A percentile compares a stretch with the other conserved stretches of the same genome.
phyloP scores from a whole-genome alignment of 2,888 invertebrate species.

The Bimastos eiseni region DNA sequence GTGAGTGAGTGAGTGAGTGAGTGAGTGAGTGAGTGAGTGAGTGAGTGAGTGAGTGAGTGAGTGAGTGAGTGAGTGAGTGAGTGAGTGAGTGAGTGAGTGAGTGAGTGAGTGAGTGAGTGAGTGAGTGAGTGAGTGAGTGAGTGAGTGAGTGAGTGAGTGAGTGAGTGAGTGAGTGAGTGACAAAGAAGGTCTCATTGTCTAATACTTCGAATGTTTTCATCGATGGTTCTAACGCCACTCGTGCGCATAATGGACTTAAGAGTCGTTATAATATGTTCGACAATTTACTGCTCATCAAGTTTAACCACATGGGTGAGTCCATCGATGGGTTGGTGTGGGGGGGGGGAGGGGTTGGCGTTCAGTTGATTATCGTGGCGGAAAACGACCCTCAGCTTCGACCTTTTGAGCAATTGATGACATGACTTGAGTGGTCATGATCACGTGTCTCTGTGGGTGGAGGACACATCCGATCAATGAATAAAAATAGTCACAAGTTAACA shows the following conservation, averaged over 20 bases:
- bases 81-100: too few relatives aligned
- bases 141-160: conserved; percentile 40
- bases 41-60: conserved; percentile 37
- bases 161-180: conserved; percentile 41
- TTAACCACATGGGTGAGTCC: not conserved
- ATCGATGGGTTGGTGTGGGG: too few relatives aligned
- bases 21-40: conserved; percentile 33
- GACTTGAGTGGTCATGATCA: not conserved
- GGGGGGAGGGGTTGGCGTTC: too few relatives aligned
- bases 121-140: conserved; percentile 35
- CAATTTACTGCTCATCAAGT: not conserved
- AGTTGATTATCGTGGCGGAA: too few relatives aligned
- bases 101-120: too few relatives aligned
- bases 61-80: conserved; percentile 35
- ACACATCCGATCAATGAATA: not conserved
- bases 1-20: conserved; percentile 31
- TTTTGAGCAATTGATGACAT: not conserved
- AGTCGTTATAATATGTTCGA: not conserved
- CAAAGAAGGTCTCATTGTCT: not conserved
- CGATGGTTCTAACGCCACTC: not conserved
- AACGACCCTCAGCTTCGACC: not conserved
- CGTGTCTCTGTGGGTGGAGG: not conserved
- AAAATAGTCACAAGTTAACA: not conserved
- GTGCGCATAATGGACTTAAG: not conserved
- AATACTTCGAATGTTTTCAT: not conserved